Percentiles rank a stretch among this genome's conserved stretches.
phyloP scores from a whole-genome alignment of 2,113 vertebrate species.

The Diglossa brunneiventris region DNA sequence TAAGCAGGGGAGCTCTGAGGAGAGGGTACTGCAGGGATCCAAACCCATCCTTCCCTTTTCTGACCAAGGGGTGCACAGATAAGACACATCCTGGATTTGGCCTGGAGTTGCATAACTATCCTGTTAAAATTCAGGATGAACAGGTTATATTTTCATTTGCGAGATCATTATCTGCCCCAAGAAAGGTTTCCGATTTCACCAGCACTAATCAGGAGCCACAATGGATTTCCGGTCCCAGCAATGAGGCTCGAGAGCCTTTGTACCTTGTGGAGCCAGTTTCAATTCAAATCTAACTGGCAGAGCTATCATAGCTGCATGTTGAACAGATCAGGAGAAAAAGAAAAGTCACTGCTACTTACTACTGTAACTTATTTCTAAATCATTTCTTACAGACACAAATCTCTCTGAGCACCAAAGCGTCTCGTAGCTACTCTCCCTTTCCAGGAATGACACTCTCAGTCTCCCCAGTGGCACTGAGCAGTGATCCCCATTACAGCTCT shows the following conservation, averaged over 20 bases:
- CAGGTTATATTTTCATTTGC: constrained; percentile 54
- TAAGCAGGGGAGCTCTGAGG: background rate
- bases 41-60: background rate
- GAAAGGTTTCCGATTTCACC: constrained; percentile 64
- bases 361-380: constrained; percentile 3
- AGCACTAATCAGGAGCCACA: constrained; percentile 55
- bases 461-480: background rate
- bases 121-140: constrained; percentile 57
- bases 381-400: background rate
- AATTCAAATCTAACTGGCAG: constrained; percentile 25
- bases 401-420: background rate
- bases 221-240: constrained; percentile 36
- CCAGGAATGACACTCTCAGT: background rate
- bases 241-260: background rate
- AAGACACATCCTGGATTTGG: constrained; percentile 20
- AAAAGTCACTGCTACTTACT: background rate
- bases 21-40: background rate
- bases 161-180: constrained; percentile 38
- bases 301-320: background rate
- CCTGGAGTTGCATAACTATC: background rate
- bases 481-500: background rate
- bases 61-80: background rate
- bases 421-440: background rate
- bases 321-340: background rate
- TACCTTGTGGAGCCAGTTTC: constrained; percentile 24